Percentiles rank a stretch among this genome's conserved stretches.
Conservation (phyloP, 2,113 vertebrate species). For the Chaenocephalus aceratus region DNA sequence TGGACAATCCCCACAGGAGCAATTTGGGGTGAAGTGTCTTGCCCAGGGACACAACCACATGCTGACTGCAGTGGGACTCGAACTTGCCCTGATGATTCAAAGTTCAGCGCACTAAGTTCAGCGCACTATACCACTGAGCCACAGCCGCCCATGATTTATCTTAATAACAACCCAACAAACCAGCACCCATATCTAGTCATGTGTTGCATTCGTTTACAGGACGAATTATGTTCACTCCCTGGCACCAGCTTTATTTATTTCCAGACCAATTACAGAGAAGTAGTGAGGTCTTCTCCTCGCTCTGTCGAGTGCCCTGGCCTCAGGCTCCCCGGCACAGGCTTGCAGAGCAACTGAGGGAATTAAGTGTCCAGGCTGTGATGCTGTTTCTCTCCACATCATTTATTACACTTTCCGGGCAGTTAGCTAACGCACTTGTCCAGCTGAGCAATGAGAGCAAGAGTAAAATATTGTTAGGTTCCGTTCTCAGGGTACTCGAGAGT, state of each 20-base stretch:
- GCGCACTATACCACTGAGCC: no score
- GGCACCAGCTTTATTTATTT: constrained; percentile 45
- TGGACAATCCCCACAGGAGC: no score
- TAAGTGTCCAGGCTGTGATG: constrained; percentile 46
- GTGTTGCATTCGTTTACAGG: constrained; percentile 2
- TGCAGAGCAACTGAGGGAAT: constrained; percentile 52
- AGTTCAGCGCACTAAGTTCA: no score
- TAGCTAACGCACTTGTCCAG: constrained; percentile 34
- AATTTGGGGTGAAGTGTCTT: no score
- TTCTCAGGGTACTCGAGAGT: constrained; percentile 17
- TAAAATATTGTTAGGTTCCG: constrained; percentile 22
- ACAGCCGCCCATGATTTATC: not conserved
- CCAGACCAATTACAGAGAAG: constrained; percentile 58
- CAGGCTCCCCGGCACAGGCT: constrained; percentile 21
- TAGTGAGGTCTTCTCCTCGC: constrained; percentile 29
- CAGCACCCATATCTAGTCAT: not conserved
- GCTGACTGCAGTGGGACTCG: no score
- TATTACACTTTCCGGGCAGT: constrained; percentile 47
- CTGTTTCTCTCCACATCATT: constrained; percentile 58
- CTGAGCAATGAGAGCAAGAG: constrained; percentile 9
- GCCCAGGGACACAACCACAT: no score
- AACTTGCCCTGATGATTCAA: no score
- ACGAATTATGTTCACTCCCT: constrained; percentile 26
- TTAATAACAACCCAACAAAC: constrained; percentile 14
- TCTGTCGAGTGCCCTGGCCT: constrained; percentile 34